Evolutionary conservation across 2,797 vertebrate species (phyloP), one percentile per base, ranked within the genome.

Genomic region (Lithobates pipiens): DNA sequence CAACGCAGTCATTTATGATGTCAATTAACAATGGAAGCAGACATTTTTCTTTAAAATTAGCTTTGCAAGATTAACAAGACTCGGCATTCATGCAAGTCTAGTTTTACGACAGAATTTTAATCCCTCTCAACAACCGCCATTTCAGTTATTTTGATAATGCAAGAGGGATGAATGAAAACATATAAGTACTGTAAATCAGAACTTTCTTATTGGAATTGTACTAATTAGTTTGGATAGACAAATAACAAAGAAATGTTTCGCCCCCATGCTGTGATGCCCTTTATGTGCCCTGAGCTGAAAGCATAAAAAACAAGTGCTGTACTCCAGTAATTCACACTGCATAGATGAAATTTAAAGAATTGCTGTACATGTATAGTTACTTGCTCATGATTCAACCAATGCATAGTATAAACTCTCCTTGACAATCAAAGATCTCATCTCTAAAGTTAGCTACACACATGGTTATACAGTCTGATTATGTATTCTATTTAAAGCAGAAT

Each of bases 121-220:
- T 83, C 86, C 86, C 76, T 76, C 76, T 84, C 86, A 76, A 78
- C 82, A 87, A 77, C 86, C 76, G 46, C 70, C 81, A 87, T 87
- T 87, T 78, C 80, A 83, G 65, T 67, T 87, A 81, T 79, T 87
- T 87, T 87, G 86, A 87, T 87, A 87, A 87, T 87, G 69, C 86
- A 87, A 84, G 86, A 84, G 86, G 86, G 86, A 87, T 87, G 86
- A 87, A 87, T 87, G 86, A 87, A 87, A 87, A 87, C 86, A 79
- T 87, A 87, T 87, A 87, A 87, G 76, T 87, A 87, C 70, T n/a
- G 86, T 87, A 87, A 87, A 87, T 87, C 86, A 87, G 81, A 83
- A 87, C 86, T 87, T 87, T 82, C 86, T 87, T 87, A 87, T 83
- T 83, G 86, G 76, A 83, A 84, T 83, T 80, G 29, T 87, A 80